Evolutionary conservation across 2,797 vertebrate genomes (phyloP).

Genomic region (Urocyon cinereoargenteus): DNA sequence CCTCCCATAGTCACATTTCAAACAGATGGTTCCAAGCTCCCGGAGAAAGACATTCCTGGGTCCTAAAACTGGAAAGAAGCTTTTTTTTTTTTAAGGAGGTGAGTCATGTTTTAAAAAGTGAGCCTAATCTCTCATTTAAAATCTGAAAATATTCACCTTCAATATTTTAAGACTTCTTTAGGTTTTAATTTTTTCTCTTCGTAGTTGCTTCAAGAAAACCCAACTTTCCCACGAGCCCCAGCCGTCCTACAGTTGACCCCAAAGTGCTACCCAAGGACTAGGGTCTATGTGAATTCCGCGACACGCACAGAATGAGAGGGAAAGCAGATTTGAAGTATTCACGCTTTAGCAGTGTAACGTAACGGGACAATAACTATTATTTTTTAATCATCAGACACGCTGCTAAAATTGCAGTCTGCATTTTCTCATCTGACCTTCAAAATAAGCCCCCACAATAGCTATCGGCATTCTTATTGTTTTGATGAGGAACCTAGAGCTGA

Average conservation of each 20-base stretch:
- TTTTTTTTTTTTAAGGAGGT: neutral
- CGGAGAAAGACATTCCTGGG: neutral
- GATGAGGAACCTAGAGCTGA: neutral
- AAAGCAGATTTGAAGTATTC: neutral
- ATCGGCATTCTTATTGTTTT: neutral
- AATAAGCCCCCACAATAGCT: neutral
- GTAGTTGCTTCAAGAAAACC: neutral
- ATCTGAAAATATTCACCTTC: neutral
- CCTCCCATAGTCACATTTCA: slow-evolving; percentile 7
- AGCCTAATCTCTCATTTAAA: neutral
- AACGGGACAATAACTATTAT: neutral
- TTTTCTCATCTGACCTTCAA: slow-evolving; percentile 36
- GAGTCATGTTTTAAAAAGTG: neutral
- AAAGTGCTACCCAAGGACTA: neutral
- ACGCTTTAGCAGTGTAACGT: neutral
- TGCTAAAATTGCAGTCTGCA: neutral
- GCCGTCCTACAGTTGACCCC: neutral
- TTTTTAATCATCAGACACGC: neutral
- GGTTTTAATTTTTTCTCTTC: neutral
- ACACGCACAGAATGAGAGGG: neutral
- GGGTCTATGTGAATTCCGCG: neutral
- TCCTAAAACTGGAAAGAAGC: neutral
- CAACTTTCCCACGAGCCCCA: neutral
- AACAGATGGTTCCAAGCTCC: neutral
- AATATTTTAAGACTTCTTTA: neutral